Evolutionary conservation across 2,888 invertebrate species (phyloP), one percentile per base, ranked within the genome.

Genomic region (Micropterix aruncella): DNA sequence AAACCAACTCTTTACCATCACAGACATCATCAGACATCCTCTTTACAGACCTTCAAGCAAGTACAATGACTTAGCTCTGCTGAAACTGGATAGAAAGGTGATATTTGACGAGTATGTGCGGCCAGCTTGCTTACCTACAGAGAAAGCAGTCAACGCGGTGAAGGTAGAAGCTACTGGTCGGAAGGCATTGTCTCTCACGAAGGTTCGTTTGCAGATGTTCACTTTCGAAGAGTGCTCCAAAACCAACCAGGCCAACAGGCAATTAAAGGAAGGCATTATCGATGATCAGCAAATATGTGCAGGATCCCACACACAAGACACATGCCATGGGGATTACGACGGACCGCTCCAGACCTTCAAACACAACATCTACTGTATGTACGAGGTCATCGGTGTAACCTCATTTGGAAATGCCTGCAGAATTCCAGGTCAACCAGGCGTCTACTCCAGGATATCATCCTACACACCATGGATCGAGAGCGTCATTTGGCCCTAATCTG

Each of bases 241-340:
- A 12, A 27, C 7, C 27, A 27, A 27, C 27, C 27, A 5, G 27
- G 27, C 27, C 7, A 7, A 5, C 7, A 27, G 27, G 12, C 27
- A 27, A 27, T 12, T 62, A 55, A 36, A 15, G 27, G 44, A 48
- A 1, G 65, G 65, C 0, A 56, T 58, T 41, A 50, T 60, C 18
- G 12, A 41, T 0, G 17, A 16, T 36, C 56, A 60, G 0, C 64
- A 64, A 48, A 46, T 55, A 14, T 65, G 65, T 41, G 65, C 59
- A 44, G 65, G 65, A 2, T 58, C 63, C 49, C 56, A 53, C n/a
- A 0, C 19, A 0, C 41, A 44, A 1, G 65, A 65, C n/a, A 62
- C 65, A 1, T 66, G 65, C 40, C 60, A 60, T 56, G 76, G 76
- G 16, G 76, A 77, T 57, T 74, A 74, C 38, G 77, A 77, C 15